Evolutionary conservation across 2,888 invertebrate genomes (phyloP).

Genomic region (Eupithecia insigniata): DNA sequence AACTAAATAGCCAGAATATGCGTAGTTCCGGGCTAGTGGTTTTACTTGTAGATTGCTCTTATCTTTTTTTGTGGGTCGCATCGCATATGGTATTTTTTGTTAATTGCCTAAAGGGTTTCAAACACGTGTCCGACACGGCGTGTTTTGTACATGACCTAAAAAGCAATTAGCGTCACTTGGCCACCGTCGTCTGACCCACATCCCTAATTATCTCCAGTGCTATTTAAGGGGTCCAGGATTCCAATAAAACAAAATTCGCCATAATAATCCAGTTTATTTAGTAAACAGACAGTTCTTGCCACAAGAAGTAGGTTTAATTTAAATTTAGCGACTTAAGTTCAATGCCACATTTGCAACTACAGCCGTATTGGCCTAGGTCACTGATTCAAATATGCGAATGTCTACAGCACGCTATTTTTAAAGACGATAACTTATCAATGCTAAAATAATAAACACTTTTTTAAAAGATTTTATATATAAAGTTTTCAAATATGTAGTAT

Average conservation of each 20-base stretch:
- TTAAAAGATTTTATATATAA: too few species aligned
- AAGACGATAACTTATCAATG: neutral
- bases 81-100: constrained; percentile 7
- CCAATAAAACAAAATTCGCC: constrained; percentile 40
- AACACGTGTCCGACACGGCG: constrained; percentile 21
- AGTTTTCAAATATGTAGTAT: too few species aligned
- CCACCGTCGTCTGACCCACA: constrained; percentile 36
- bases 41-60: constrained; percentile 36
- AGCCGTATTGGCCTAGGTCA: constrained; percentile 2
- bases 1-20: constrained; percentile 37
- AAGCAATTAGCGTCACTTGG: constrained; percentile 36
- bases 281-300: constrained; percentile 32
- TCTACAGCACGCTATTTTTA: neutral
- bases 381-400: constrained; percentile 2
- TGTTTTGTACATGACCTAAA: constrained; percentile 39
- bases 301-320: neutral
- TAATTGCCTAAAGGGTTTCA: constrained; percentile 18
- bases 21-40: constrained; percentile 36
- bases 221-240: constrained; percentile 30
- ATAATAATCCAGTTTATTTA: constrained; percentile 44
- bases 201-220: constrained; percentile 39
- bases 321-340: constrained; percentile 16
- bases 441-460: neutral
- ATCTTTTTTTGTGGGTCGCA: constrained; percentile 5
- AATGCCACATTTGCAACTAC: neutral